Evolutionary conservation across 2,113 vertebrate species (phyloP).

Genomic region (Archilochus colubris): DNA sequence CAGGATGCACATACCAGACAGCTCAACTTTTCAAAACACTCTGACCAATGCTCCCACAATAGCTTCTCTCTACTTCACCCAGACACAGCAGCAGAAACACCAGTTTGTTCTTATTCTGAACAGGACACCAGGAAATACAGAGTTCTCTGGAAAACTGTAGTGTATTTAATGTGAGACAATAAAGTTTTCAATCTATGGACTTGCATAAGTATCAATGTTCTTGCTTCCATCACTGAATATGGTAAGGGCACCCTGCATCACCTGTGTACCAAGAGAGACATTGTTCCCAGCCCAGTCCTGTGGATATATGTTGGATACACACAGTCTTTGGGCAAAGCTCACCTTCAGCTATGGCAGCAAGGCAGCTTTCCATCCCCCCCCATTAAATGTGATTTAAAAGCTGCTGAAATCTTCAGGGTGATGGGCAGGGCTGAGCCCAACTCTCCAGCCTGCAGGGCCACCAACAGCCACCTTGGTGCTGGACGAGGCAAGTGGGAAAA

Average conservation of each 20-base stretch:
- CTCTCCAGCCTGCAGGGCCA: not conserved
- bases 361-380: not conserved
- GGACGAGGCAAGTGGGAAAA: not conserved
- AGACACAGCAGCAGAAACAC: not conserved
- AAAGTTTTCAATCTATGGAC: not conserved
- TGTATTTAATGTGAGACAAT: not conserved
- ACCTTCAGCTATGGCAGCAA: rapidly evolving
- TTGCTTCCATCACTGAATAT: not conserved
- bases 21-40: not conserved
- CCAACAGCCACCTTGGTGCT: not conserved
- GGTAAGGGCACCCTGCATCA: rapidly evolving
- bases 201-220: not conserved
- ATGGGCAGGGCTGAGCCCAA: not conserved
- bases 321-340: not conserved
- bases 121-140: not conserved
- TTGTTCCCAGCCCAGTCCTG: not conserved
- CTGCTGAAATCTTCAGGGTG: not conserved
- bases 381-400: not conserved
- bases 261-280: not conserved
- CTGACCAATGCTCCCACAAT: not conserved
- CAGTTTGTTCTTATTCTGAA: not conserved
- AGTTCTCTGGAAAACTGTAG: not conserved
- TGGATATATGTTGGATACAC: not conserved
- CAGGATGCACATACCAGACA: not conserved
- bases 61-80: not conserved